Evolutionary conservation across 2,797 vertebrate genomes (phyloP), one percentile per base, ranked within the genome.

Genomic region (Lepidocolaptes lacrymiger): DNA sequence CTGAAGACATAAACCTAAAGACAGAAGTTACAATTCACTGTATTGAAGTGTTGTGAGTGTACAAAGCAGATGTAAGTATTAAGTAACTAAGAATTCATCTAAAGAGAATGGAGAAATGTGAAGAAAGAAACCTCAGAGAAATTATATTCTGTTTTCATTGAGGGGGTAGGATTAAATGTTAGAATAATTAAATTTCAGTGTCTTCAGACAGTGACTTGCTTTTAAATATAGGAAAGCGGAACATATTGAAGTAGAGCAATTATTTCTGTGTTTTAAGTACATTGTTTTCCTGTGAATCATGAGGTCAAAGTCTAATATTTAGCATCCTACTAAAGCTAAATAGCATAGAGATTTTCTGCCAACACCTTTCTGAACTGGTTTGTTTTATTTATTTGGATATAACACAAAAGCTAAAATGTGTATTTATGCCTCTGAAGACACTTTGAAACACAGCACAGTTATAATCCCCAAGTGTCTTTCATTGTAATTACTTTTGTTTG

Each of bases 311-410:
- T 78, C 30, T 92, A 76, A 46, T 36, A 55, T 17, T 66, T 80
- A 80, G 8, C 74, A 54, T 79, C 72, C 75, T 94, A 28, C 72
- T 93, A 89, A 92, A 95, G 91, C 74, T 78, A 66, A 91, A 76
- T 54, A 75, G 18, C 3, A 1, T 62, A 36, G 69, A 73, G 41
- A 28, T 88, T 86, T 91, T 67, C 77, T 90, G 67, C 59, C 80
- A 88, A 81, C 3, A 1, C 15, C 10, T 46, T 94, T 95, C 59
- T 79, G 51, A 79, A 71, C 41, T 52, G 15, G 21, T 66, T 20
- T 82, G 51, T 75, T 80, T 84, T 84, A 59, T 88, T 91, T 83
- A 51, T 76, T 74, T 93, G 26, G 14, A 71, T 52, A n/a, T 44
- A 69, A 27, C n/a, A 78, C 54, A 76, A 71, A 86, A 84, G 7